A percentile compares a stretch with the other conserved stretches of the same genome.
Evolutionary conservation across 2,113 vertebrate genomes (phyloP).

Genomic region (Murina feae): DNA sequence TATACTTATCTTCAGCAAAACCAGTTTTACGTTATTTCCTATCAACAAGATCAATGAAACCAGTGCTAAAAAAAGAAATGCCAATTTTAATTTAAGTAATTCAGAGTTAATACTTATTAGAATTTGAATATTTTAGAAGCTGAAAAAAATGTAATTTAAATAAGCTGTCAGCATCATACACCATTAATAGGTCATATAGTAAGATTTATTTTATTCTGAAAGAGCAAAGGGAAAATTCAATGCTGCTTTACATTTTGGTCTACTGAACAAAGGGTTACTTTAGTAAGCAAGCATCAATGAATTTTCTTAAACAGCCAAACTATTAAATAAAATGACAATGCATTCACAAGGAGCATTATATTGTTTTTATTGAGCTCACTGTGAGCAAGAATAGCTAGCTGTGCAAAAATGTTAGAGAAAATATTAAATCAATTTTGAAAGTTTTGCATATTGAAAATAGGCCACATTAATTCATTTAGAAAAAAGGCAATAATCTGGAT

Average conservation of each 20-base stretch:
- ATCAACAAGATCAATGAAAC: constrained; percentile 17
- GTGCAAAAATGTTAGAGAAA: neutral
- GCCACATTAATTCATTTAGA: constrained; percentile 10
- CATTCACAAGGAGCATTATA: constrained; percentile 22
- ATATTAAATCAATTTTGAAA: constrained; percentile 26
- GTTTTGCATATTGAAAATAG: neutral
- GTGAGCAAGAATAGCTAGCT: neutral
- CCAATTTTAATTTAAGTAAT: constrained; percentile 28
- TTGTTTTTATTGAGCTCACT: neutral
- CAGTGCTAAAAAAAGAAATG: constrained; percentile 30
- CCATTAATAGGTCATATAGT: neutral
- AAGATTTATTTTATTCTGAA: constrained; percentile 33
- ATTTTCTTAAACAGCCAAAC: constrained; percentile 33
- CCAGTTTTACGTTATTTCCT: neutral
- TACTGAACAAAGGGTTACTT: constrained; percentile 19
- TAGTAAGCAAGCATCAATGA: constrained; percentile 15
- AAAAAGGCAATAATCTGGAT: neutral
- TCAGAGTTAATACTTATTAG: neutral
- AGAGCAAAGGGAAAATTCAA: constrained; percentile 29
- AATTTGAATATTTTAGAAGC: constrained; percentile 21
- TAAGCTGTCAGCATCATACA: constrained; percentile 14
- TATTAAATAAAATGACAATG: constrained; percentile 23
- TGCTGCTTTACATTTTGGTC: constrained; percentile 25
- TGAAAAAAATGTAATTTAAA: constrained; percentile 29
- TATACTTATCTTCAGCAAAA: neutral